phyloP scores from a whole-genome alignment of 2,797 vertebrate species.

The Centroberyx gerrardi region DNA sequence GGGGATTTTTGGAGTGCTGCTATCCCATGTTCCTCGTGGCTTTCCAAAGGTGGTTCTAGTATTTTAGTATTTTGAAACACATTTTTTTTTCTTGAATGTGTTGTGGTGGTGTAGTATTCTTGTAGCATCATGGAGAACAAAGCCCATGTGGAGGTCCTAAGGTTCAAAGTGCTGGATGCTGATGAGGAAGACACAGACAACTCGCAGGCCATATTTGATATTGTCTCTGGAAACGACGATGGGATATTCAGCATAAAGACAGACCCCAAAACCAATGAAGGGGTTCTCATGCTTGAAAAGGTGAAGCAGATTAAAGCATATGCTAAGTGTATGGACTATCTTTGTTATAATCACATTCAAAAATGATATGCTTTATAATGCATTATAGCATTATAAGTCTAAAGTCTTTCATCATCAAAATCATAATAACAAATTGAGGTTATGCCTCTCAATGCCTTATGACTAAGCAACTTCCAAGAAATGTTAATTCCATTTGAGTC shows the following conservation, averaged over 20 bases:
- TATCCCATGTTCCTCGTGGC: no score
- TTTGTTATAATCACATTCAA: no score
- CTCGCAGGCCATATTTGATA: conserved; percentile 86
- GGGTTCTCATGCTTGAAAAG: conserved; percentile 87
- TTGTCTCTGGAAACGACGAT: conserved; percentile 87
- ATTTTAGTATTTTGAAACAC: not conserved
- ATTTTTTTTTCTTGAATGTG: not conserved
- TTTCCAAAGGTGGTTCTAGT: no score
- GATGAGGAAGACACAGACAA: conserved; percentile 88
- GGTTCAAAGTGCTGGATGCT: conserved; percentile 83
- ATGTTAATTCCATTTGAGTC: no score
- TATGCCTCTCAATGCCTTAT: no score
- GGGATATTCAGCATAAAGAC: conserved; percentile 85
- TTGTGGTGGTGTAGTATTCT: conserved; percentile 77
- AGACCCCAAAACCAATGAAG: conserved; percentile 87
- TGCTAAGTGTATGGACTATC: no score
- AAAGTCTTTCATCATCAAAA: no score
- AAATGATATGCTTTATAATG: no score
- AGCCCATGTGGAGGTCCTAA: conserved; percentile 85
- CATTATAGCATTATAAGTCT: no score
- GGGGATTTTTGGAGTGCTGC: no score
- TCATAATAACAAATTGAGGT: no score
- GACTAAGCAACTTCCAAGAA: no score
- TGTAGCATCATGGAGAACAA: conserved; percentile 84
- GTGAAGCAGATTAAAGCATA: conserved; percentile 60